phyloP scores from a whole-genome alignment of 2,888 invertebrate species.

The Plusia festucae region DNA sequence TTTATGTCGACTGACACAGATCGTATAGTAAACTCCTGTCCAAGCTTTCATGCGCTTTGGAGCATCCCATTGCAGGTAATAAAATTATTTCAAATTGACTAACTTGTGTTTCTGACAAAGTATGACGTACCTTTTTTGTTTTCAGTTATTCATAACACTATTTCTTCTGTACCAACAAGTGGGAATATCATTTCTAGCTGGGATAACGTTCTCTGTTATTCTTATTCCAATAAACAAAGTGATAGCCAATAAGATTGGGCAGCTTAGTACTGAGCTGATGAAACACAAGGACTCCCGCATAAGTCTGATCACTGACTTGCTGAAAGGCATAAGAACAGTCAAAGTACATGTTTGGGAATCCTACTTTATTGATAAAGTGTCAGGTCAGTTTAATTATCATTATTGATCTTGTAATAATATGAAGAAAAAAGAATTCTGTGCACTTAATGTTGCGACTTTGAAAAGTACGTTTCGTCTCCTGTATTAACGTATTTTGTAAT shows the following conservation, averaged over 20 bases:
- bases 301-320: constrained; percentile 95
- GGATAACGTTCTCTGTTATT: constrained; percentile 95
- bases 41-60: constrained; percentile 99
- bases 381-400: constrained; percentile 83
- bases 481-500: background rate
- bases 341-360: constrained; percentile 98
- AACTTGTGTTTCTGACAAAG: background rate
- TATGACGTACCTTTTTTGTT: constrained; percentile 48
- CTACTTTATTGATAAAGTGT: constrained; percentile 93
- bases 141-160: constrained; percentile 94
- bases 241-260: constrained; percentile 96
- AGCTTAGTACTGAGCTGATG: constrained; percentile 96
- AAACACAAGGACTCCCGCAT: constrained; percentile 96
- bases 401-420: too few species aligned
- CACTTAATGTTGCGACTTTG: too few species aligned
- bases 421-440: too few species aligned
- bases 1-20: constrained; percentile 99
- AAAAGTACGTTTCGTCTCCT: too few species aligned
- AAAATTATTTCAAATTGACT: background rate
- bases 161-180: constrained; percentile 96
- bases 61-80: constrained; percentile 96
- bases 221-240: constrained; percentile 97
- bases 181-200: constrained; percentile 97
- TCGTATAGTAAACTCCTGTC: constrained; percentile 98
- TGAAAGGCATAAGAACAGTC: constrained; percentile 96